Percentiles rank a stretch among this genome's conserved stretches.
Evolutionary conservation across 2,888 invertebrate genomes (phyloP).

Genomic region (Prenolepis imparis): DNA sequence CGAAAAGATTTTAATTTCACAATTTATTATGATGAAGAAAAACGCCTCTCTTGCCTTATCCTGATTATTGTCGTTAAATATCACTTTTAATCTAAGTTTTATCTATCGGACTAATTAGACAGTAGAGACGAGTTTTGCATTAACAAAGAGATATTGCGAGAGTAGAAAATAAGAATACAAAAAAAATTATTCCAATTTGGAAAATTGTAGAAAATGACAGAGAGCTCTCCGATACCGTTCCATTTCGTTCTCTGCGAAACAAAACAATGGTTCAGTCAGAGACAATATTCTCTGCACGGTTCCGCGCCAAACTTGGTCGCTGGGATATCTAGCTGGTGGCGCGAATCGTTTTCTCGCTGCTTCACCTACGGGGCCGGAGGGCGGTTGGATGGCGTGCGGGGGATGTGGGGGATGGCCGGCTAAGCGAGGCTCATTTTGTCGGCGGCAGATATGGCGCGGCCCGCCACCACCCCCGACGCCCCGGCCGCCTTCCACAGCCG

Average conservation of each 20-base stretch:
- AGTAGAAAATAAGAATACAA: not conserved
- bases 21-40: not conserved
- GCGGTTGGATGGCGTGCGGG: slow-evolving; percentile 53
- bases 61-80: not conserved
- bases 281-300: slow-evolving; percentile 36
- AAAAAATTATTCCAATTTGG: not conserved
- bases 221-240: not conserved
- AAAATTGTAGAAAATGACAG: slow-evolving; percentile 9
- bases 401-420: slow-evolving; percentile 75
- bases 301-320: slow-evolving; percentile 46
- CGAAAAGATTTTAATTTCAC: slow-evolving; percentile 41
- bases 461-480: slow-evolving; percentile 59
- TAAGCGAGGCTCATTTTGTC: slow-evolving; percentile 86
- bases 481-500: slow-evolving; percentile 58
- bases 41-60: not conserved
- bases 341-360: slow-evolving; percentile 78
- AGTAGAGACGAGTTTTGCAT: not conserved
- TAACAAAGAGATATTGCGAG: not conserved
- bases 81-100: slow-evolving; percentile 4
- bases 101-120: not conserved
- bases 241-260: slow-evolving; percentile 39
- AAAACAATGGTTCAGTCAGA: slow-evolving; percentile 38
- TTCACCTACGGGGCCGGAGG: slow-evolving; percentile 70
- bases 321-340: slow-evolving; percentile 64
- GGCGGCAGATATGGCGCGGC: slow-evolving; percentile 80